phyloP scores from a whole-genome alignment of 2,888 invertebrate species.

The Drosophila kuntzei region DNA sequence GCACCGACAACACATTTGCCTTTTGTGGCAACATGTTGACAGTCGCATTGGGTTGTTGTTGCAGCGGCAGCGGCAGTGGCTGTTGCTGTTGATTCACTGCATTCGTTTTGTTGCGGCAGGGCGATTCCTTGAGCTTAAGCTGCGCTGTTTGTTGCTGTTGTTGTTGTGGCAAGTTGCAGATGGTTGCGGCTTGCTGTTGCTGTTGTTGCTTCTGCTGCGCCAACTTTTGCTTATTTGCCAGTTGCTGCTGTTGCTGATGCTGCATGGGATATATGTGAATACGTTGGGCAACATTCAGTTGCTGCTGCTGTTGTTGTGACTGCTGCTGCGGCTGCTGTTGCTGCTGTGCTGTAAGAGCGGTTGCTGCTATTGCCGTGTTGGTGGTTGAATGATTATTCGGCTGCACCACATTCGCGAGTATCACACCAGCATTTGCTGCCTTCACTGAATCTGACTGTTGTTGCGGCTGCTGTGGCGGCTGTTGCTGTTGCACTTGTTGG shows the following conservation, averaged over 20 bases:
- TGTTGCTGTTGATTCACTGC: conserved; percentile 37
- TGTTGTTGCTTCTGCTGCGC: conserved; percentile 71
- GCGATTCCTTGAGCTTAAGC: conserved; percentile 45
- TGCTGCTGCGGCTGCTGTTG: conserved; percentile 70
- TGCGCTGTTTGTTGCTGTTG: conserved; percentile 40
- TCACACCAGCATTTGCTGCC: conserved; percentile 38
- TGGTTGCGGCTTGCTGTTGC: conserved; percentile 47
- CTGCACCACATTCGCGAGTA: conserved; percentile 84
- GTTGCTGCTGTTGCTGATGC: conserved; percentile 74
- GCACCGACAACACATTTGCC: conserved; percentile 50
- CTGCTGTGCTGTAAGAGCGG: conserved; percentile 80
- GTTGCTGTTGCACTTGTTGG: conserved; percentile 54
- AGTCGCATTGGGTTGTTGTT: conserved; percentile 32
- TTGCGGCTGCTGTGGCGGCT: conserved; percentile 49
- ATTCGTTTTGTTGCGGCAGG: conserved; percentile 43
- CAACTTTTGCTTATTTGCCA: conserved; percentile 44
- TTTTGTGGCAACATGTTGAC: conserved; percentile 58
- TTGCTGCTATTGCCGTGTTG: conserved; percentile 61
- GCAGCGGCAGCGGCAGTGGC: conserved; percentile 23
- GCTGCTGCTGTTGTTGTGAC: conserved; percentile 62
- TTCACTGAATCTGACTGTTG: conserved; percentile 55
- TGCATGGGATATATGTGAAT: conserved; percentile 84
- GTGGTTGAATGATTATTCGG: conserved; percentile 84
- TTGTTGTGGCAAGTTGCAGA: conserved; percentile 34
- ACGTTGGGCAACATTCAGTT: conserved; percentile 72